These are phyloP conservation scores for Sturnus vulgaris DNA, from an alignment of 2,113 vertebrate genomes.

Conservation along the genomic window DNA sequence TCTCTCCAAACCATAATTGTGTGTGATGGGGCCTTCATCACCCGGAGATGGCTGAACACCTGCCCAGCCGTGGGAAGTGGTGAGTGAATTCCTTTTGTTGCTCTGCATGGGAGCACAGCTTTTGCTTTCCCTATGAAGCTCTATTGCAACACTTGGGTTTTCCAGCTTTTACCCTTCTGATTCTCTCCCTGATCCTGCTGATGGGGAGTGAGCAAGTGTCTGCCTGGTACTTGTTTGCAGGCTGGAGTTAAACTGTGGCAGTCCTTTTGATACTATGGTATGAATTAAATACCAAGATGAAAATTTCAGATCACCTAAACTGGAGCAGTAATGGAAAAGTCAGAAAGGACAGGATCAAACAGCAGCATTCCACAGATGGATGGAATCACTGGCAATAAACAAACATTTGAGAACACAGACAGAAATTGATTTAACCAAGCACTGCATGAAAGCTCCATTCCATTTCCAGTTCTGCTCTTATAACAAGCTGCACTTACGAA, in stretches of 20 bases:
- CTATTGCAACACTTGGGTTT: background rate
- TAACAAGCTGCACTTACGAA: background rate
- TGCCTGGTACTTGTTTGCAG: background rate
- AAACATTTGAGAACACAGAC: background rate
- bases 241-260: background rate
- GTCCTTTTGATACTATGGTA: too few species aligned
- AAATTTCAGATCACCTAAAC: background rate
- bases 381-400: background rate
- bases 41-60: background rate
- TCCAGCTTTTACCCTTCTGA: background rate
- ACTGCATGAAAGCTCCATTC: background rate
- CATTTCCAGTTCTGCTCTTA: background rate
- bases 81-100: background rate
- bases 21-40: too few species aligned
- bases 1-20: background rate
- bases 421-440: background rate
- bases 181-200: fast-evolving
- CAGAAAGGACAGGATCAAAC: background rate
- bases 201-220: background rate
- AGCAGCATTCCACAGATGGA: background rate
- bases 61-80: background rate
- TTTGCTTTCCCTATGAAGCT: background rate
- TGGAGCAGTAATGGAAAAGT: background rate
- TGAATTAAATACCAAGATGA: background rate
- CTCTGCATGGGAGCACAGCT: background rate